Base-by-base conservation (phyloP, 1,140 invertebrate genomes). In the Bombus pascuorum region DNA sequence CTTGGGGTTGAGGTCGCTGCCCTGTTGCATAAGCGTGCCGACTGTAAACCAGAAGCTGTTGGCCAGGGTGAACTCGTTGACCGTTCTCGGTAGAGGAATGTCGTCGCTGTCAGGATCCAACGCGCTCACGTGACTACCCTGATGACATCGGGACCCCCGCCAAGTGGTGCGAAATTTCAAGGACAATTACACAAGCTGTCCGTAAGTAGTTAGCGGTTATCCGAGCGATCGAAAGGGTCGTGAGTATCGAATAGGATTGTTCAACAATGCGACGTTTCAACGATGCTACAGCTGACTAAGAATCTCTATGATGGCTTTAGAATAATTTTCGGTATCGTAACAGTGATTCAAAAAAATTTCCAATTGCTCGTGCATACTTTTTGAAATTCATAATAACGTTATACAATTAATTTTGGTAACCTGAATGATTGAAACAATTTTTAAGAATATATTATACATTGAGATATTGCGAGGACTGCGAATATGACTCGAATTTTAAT, bases 21-120 rank as follows among this genome's bases (percentile, higher is more conserved):
- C 98, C 96, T 99, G 98, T 95, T 99, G 98, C 98, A 99, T 99
- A 87, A 99, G 96, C 18, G 98, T 98, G 76, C 98, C 98, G 88
- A 99, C 97, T 25, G 98, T 97, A 95, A 98, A 98, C 98, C 98
- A 98, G 94, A 98, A 97, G 95, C 97, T 97, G 95, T 98, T 98
- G 91, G 96, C 96, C 83, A 98, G 94, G 59, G 96, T 98, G 93
- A 98, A 98, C 93, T 97, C 97, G 94, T 98, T 98, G 95, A 97
- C 96, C 62, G 94, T 95, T 90, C 92, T 95, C 81, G 93, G 93
- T 85, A 96, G 91, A 66, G 94, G 94, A 91, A 94, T 94, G 91
- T 95, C 94, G 76, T 95, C 95, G 91, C 90, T 94, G 81, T 94
- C 94, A 77, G 93, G 88, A 85, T 94, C 94, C 89, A 94, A 91